Evolutionary conservation across 2,113 vertebrate genomes (phyloP).

Genomic region (Barnardius zonarius): DNA sequence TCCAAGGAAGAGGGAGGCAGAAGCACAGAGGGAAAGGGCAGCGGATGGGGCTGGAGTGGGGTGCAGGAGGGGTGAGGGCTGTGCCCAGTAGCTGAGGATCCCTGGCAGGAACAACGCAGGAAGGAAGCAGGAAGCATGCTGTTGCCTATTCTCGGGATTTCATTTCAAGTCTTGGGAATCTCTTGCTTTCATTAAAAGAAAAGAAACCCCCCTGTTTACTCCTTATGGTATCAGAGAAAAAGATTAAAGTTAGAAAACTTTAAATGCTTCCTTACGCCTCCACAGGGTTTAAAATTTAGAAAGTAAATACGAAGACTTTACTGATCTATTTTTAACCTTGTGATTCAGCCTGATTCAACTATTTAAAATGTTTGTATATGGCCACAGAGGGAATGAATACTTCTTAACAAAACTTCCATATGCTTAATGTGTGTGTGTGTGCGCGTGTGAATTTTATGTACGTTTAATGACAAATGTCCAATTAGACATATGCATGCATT

Average conservation of each 20-base stretch:
- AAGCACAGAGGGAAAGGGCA: neutral
- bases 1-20: rapidly evolving
- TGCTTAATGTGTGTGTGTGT: neutral
- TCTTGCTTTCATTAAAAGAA: constrained; percentile 30
- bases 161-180: constrained; percentile 8
- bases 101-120: neutral
- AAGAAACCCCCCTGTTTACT: neutral
- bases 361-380: neutral
- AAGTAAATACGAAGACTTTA: neutral
- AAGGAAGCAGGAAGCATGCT: constrained; percentile 37
- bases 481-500: neutral
- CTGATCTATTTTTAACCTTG: constrained; percentile 5
- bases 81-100: neutral
- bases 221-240: neutral
- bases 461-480: neutral
- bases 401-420: neutral
- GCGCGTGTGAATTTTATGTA: neutral
- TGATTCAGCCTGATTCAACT: neutral
- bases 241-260: constrained; percentile 16
- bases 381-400: neutral
- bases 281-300: neutral
- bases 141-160: neutral
- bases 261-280: neutral
- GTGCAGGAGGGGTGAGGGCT: neutral
- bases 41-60: neutral